Evolutionary conservation across 2,113 vertebrate species (phyloP), one percentile per base, ranked within the genome.

Genomic region (Delphinapterus leucas): DNA sequence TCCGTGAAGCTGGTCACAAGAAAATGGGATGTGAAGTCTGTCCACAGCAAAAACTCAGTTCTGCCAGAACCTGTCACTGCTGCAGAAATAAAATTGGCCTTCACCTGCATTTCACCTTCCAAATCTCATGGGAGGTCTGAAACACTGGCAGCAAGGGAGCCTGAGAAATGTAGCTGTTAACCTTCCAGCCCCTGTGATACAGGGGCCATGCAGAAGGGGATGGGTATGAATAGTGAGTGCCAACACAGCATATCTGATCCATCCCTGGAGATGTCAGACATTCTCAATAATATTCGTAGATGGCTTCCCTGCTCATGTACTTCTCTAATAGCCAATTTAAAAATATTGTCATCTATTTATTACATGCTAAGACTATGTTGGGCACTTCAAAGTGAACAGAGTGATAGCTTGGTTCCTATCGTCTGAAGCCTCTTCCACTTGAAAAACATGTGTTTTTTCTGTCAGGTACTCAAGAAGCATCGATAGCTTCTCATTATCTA

Each of bases 171-270:
- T 7, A 31, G 58, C 5, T 1, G 26, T 41, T 4, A 36, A 2
- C 12, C 15, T 47, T 36, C 23, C n/a, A 26, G 47, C 2, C n/a
- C 41, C 5, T 3, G 28, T 4, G 25, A 8, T 11, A 0, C 1
- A 21, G 2, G 14, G 47, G 76, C 7, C 21, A 0, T 5, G 20
- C 17, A 38, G 25, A 21, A 79, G 15, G 0, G 14, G 26, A 3
- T 38, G 9, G 38, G 5, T 26, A 5, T 44, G 70, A 65, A 38
- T 3, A 20, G 9, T 3, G 31, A 44, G 41, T 6, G 36, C n/a
- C 41, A 12, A 5, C 14, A 58, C 8, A 28, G 61, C 6, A 3
- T 3, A 11, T 55, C 28, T 28, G 58, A 11, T 8, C n/a, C 44
- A 8, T 15, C 53, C 60, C 28, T 3, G 0, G 71, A 83, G 53